phyloP scores from a whole-genome alignment of 2,888 invertebrate species.

The Parnassius orleans region DNA sequence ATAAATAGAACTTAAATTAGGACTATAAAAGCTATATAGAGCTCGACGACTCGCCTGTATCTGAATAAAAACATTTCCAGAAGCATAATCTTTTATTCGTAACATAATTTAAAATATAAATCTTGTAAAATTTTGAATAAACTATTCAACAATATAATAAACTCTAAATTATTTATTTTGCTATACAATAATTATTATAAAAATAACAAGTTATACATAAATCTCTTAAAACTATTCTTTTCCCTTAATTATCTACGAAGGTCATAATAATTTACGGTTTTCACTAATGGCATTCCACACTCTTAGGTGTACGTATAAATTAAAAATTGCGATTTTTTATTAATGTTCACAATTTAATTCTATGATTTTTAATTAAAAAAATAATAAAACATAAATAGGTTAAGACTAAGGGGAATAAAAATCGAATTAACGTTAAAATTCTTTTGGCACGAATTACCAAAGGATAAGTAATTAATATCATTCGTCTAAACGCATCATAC shows the following conservation, averaged over 20 bases:
- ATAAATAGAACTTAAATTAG: too few species aligned
- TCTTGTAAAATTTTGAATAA: constrained; percentile 77
- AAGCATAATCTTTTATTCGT: constrained; percentile 72
- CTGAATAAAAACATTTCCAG: constrained; percentile 17
- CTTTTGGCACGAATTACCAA: constrained; percentile 67
- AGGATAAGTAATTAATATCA: constrained; percentile 29
- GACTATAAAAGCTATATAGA: too few species aligned
- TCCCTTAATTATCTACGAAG: constrained; percentile 18
- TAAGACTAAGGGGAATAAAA: constrained; percentile 10
- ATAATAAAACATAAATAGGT: constrained; percentile 28
- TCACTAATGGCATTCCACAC: constrained; percentile 67
- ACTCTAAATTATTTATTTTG: constrained; percentile 43
- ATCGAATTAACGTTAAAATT: constrained; percentile 30
- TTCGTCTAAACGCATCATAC: constrained; percentile 11
- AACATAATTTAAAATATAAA: constrained; percentile 77
- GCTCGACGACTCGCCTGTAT: too few species aligned
- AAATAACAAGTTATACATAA: constrained; percentile 38
- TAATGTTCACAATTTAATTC: neutral
- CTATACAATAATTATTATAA: constrained; percentile 43
- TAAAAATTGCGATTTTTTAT: constrained; percentile 26
- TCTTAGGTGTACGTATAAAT: constrained; percentile 16
- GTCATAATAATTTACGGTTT: constrained; percentile 38
- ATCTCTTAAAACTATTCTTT: constrained; percentile 30
- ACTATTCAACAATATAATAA: constrained; percentile 66
- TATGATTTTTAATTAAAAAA: too few species aligned